Conservation (phyloP, 2,888 invertebrate genomes). For the Trissolcus brochymenae region DNA sequence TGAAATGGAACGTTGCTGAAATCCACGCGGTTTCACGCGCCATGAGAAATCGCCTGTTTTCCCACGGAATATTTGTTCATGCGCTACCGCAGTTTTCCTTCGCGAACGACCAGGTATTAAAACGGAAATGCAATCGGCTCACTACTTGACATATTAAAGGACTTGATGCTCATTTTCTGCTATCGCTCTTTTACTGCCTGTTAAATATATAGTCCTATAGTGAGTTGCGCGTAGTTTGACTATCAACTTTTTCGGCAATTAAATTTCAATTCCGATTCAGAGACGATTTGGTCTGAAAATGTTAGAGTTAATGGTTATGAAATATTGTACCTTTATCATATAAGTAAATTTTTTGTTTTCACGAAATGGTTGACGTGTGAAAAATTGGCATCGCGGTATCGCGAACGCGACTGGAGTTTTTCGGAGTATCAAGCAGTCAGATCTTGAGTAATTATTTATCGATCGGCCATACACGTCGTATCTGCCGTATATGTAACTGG, state of each 20-base stretch:
- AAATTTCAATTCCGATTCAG: constrained; percentile 7
- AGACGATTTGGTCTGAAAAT: too few relatives aligned
- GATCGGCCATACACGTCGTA: constrained; percentile 22
- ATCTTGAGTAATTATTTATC: constrained; percentile 53
- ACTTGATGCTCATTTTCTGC: constrained; percentile 43
- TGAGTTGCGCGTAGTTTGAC: constrained; percentile 22
- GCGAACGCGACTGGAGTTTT: constrained; percentile 41
- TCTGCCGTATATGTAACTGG: constrained; percentile 43
- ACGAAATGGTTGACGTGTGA: constrained; percentile 6
- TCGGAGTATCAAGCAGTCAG: constrained; percentile 44
- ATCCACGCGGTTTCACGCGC: constrained; percentile 57
- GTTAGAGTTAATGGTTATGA: too few relatives aligned
- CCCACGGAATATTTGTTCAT: constrained; percentile 60
- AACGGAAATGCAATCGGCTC: constrained; percentile 56
- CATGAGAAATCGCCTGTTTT: constrained; percentile 59
- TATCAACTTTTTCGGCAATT: constrained; percentile 32
- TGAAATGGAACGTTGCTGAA: constrained; percentile 61
- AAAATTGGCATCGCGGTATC: constrained; percentile 42
- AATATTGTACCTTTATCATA: too few relatives aligned
- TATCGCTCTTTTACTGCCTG: constrained; percentile 35
- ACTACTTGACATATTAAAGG: constrained; percentile 53
- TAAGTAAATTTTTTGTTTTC: constrained; percentile 25
- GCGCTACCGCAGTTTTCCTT: constrained; percentile 55
- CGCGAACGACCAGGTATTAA: constrained; percentile 44
- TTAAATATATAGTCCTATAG: constrained; percentile 17